These are phyloP conservation scores for Rhadinocentrus ornatus DNA, from an alignment of 2,797 vertebrate species.

Conservation along the genomic window DNA sequence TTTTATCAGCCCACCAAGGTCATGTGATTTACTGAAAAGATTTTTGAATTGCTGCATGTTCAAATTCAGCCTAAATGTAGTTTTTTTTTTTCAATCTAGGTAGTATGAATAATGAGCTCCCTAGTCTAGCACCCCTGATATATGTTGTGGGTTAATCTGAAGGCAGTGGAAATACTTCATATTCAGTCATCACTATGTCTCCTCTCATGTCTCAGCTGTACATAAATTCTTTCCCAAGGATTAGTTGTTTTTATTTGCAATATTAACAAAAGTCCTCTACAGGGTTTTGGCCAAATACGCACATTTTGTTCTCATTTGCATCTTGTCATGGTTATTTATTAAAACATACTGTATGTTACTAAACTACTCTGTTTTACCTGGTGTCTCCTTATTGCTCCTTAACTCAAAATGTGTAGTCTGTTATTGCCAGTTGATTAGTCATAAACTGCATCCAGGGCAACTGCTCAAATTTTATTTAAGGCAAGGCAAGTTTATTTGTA, in stretches of 20 bases:
- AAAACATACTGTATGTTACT: not conserved
- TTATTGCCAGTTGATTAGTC: no score
- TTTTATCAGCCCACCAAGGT: conserved; percentile 43
- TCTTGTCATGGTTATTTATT: not conserved
- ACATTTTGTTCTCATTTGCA: no score
- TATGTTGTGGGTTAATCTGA: conserved; percentile 50
- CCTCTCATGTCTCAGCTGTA: not conserved
- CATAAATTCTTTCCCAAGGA: conserved; percentile 8
- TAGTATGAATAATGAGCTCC: conserved; percentile 70
- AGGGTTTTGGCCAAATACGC: not conserved
- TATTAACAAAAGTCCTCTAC: not conserved
- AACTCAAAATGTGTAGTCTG: no score
- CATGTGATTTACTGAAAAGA: conserved; percentile 32
- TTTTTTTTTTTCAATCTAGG: conserved; percentile 46
- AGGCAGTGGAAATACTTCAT: conserved; percentile 36
- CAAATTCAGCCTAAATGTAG: conserved; percentile 44
- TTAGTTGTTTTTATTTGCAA: not conserved
- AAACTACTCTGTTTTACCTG: no score
- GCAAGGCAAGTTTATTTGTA: no score
- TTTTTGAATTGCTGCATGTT: conserved; percentile 55
- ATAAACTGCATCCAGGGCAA: no score
- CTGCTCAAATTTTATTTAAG: no score
- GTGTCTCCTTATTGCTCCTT: no score
- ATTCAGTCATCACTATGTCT: conserved; percentile 43
- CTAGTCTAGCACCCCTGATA: conserved; percentile 50